These are phyloP conservation scores for Etheostoma nigrum DNA, from an alignment of 2,797 vertebrate genomes.

Conservation along the genomic window DNA sequence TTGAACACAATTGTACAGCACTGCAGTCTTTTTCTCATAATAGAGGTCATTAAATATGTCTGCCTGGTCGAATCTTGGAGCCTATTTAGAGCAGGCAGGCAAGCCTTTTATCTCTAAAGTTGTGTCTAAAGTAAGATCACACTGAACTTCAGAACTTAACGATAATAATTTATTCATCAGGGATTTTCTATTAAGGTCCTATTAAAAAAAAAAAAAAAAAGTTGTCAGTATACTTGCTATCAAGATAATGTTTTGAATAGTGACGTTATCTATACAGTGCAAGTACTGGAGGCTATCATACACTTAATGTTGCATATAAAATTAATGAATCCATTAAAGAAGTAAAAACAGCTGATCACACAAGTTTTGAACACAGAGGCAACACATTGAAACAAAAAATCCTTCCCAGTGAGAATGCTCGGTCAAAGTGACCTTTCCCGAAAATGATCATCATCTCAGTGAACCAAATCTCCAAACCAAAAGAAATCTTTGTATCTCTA, in stretches of 20 bases:
- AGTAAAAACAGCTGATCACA: not conserved
- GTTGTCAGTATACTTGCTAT: constrained; percentile 21
- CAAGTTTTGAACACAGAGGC: not conserved
- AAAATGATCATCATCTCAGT: constrained; percentile 31
- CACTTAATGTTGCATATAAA: constrained; percentile 24
- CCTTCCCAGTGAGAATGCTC: constrained; percentile 9
- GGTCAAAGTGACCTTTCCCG: constrained; percentile 33
- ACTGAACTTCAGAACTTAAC: constrained; percentile 51
- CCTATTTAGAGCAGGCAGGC: constrained; percentile 6
- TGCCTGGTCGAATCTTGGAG: constrained; percentile 57
- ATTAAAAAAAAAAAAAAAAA: constrained; percentile 16
- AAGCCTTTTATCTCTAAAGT: constrained; percentile 62
- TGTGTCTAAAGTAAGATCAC: constrained; percentile 57
- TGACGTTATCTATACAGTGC: not conserved
- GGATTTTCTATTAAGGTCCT: constrained; percentile 59
- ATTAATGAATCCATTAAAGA: constrained; percentile 20
- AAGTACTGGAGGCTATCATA: not conserved
- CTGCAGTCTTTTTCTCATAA: constrained; percentile 49
- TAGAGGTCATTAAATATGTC: constrained; percentile 63
- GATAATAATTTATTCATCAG: constrained; percentile 70
- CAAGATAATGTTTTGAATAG: constrained; percentile 30
- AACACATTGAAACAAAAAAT: constrained; percentile 2
- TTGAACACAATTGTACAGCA: constrained; percentile 36
- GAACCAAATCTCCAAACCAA: constrained; percentile 16
- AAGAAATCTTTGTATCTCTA: constrained; percentile 9